Conservation (phyloP, 2,113 vertebrate species). For the Corythoichthys intestinalis region DNA sequence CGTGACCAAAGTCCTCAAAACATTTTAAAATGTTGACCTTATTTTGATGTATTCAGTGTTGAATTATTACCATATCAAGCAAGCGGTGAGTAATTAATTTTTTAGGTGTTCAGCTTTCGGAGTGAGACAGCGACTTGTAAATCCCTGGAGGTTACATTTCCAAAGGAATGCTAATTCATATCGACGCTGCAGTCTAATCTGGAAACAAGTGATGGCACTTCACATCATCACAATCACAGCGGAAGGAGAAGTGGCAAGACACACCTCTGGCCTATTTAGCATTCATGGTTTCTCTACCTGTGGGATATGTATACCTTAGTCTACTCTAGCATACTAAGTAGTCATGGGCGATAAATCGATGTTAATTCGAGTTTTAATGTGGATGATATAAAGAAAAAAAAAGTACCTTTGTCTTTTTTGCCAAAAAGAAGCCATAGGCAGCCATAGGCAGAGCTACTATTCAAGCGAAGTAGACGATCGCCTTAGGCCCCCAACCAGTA, state of each 20-base stretch:
- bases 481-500: no score
- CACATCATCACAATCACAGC: constrained; percentile 5
- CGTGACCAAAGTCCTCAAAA: not conserved
- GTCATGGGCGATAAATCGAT: no score
- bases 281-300: constrained; percentile 22
- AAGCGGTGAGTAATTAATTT: not conserved
- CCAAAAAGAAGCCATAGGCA: no score
- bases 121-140: constrained; percentile 13
- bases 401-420: no score
- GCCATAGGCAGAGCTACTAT: no score
- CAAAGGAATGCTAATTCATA: constrained; percentile 48
- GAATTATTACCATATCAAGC: constrained; percentile 11
- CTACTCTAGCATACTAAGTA: no score
- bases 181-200: constrained; percentile 38
- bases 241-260: constrained; percentile 10
- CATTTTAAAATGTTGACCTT: not conserved
- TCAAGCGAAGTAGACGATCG: no score
- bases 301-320: no score
- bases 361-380: no score
- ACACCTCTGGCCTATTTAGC: constrained; percentile 37
- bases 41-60: not conserved
- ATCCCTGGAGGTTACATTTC: constrained; percentile 42
- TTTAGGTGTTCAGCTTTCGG: not conserved
- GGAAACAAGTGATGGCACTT: constrained; percentile 48
- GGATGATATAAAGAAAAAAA: no score